Base-by-base conservation (phyloP, 2,797 vertebrate genomes). In the Melopsittacus undulatus region DNA sequence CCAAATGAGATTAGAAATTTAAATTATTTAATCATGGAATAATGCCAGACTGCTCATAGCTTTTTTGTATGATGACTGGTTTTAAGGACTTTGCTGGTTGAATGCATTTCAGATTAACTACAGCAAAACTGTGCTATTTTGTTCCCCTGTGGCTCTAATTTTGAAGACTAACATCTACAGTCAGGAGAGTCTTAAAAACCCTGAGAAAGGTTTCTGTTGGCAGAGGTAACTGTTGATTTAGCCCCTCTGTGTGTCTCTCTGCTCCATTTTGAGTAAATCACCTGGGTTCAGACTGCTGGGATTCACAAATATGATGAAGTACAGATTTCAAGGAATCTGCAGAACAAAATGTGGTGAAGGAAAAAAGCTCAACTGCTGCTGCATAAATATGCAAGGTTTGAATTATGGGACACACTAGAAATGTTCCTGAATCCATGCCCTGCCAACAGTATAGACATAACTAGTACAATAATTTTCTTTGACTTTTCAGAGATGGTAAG, bases 281-380 rank as follows among this genome's bases (percentile, higher is more conserved):
- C 36, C 34, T 26, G 10, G 8, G 32, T 79, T 76, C 34, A 36
- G 10, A 8, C 22, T 36, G 5, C 3, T 76, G 42, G 24, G 38
- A 51, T 69, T 79, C 38, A 40, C 18, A 40, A 21, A 29, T 16
- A 48, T 0, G 10, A 42, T 45, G 17, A 66, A 59, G 34, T 24
- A 17, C 17, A 45, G 57, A 11, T 45, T n/a, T 38, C 26, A 40
- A 78, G 32, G 21, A 62, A 45, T 19, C 45, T 87, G 22, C 22
- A 32, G 36, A 75, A 57, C 11, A 61, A 45, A 64, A 68, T 0
- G 0, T 67, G 36, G 9, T 56, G 10, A 3, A 21, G 15, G 27
- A 77, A 40, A 83, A 49, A 74, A 63, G 3, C 22, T 77, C 1
- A 2, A 13, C 21, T 68, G 48, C 38, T 42, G 22, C 9, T 8